These are phyloP conservation scores for Columbina picui DNA, from an alignment of 2,113 vertebrate species.

Conservation along the genomic window DNA sequence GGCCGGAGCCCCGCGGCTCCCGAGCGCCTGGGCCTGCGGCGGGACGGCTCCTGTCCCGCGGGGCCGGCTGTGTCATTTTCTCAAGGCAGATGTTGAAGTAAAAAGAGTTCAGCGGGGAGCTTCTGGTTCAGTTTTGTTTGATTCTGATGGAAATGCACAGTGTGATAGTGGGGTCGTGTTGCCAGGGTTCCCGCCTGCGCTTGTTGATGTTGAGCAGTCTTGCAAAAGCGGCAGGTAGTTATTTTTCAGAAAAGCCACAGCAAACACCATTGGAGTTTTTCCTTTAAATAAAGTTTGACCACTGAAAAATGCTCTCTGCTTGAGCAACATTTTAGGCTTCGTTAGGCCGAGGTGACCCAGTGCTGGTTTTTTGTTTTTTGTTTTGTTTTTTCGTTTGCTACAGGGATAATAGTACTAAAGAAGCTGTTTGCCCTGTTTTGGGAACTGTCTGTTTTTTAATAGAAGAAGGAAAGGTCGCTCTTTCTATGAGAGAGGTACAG, in stretches of 20 bases:
- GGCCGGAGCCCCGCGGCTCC: too few relatives aligned
- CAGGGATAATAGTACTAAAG: neutral
- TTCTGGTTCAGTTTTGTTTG: neutral
- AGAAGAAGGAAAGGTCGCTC: neutral
- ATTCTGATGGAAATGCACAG: neutral
- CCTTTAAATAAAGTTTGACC: neutral
- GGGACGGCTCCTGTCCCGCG: too few relatives aligned
- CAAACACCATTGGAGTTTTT: neutral
- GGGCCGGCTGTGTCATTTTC: rapidly evolving
- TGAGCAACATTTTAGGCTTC: neutral
- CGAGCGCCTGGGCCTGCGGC: too few relatives aligned
- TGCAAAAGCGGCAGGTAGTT: neutral
- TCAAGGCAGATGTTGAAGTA: neutral
- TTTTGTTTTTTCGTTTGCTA: neutral
- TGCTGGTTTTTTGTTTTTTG: neutral
- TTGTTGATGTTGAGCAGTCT: neutral
- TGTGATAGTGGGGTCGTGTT: neutral
- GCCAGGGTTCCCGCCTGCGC: neutral
- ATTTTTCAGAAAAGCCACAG: neutral
- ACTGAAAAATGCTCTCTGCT: neutral
- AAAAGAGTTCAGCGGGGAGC: neutral
- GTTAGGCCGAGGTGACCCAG: neutral
- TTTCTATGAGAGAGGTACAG: neutral
- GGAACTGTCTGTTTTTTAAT: neutral
- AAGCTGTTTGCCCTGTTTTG: neutral